These are phyloP conservation scores for Ferrisia virgata DNA, from an alignment of 2,888 invertebrate species.

Conservation along the genomic window DNA sequence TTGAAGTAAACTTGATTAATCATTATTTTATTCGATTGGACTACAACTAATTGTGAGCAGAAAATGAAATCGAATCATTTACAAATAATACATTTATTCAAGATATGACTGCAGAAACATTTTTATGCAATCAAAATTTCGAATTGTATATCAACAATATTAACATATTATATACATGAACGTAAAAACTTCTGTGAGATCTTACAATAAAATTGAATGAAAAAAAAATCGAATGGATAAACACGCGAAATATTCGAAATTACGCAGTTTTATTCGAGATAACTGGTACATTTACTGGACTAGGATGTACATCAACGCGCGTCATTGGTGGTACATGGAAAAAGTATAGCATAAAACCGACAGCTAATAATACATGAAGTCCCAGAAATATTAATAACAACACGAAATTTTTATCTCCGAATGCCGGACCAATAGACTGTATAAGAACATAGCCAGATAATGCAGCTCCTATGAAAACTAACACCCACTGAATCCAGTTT, in stretches of 20 bases:
- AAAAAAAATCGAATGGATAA: background rate
- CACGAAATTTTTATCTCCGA: slow-evolving; percentile 62
- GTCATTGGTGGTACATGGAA: slow-evolving; percentile 54
- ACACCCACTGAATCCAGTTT: slow-evolving; percentile 79
- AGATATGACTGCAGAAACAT: background rate
- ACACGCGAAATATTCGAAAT: background rate
- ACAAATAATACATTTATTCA: background rate
- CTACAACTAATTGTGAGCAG: background rate
- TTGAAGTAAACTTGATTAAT: background rate
- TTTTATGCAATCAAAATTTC: background rate
- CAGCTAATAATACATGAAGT: slow-evolving; percentile 77
- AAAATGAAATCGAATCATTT: background rate
- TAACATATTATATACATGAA: background rate
- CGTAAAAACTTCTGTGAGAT: background rate
- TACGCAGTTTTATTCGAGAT: background rate
- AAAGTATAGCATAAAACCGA: slow-evolving; percentile 82
- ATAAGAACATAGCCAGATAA: slow-evolving; percentile 84
- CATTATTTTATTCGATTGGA: background rate
- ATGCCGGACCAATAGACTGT: slow-evolving; percentile 74
- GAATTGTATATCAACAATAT: background rate
- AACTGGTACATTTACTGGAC: too few species aligned
- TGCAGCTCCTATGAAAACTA: slow-evolving; percentile 76
- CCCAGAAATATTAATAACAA: slow-evolving; percentile 66
- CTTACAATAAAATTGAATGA: background rate
- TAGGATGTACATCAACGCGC: slow-evolving; percentile 25